Percentiles rank a stretch among this genome's conserved stretches.
Evolutionary conservation across 2,113 vertebrate species (phyloP).

Genomic region (Natator depressus): DNA sequence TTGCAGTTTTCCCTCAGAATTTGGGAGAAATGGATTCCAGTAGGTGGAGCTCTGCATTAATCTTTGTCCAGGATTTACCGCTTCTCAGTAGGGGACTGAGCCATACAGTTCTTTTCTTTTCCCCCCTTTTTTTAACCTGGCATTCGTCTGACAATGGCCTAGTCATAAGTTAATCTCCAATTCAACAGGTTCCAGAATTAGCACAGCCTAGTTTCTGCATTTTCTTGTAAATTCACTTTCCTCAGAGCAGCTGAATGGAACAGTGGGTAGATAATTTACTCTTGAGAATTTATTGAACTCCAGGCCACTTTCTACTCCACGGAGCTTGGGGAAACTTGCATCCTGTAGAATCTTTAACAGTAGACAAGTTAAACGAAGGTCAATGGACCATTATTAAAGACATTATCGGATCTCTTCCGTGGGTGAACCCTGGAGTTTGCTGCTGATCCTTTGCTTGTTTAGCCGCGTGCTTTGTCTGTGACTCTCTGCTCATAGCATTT

Average conservation of each 20-base stretch:
- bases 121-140: neutral
- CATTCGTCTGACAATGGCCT: neutral
- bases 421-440: neutral
- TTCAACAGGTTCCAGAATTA: neutral
- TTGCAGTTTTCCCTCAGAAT: neutral
- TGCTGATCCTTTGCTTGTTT: neutral
- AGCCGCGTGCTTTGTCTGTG: neutral
- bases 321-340: neutral
- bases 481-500: neutral
- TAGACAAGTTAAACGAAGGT: neutral
- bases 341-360: neutral
- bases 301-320: neutral
- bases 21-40: constrained; percentile 24
- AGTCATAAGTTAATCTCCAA: constrained; percentile 15
- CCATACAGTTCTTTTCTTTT: neutral
- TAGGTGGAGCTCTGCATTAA: constrained; percentile 78
- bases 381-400: neutral
- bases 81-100: too few relatives aligned
- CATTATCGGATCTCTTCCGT: neutral
- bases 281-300: constrained; percentile 30
- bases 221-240: neutral
- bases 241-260: constrained; percentile 5
- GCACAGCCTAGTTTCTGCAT: neutral
- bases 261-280: constrained; percentile 23
- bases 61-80: constrained; percentile 25